Percentiles rank a stretch among this genome's conserved stretches.
Evolutionary conservation across 2,888 invertebrate genomes (phyloP).

Genomic region (Syrphus vitripennis): DNA sequence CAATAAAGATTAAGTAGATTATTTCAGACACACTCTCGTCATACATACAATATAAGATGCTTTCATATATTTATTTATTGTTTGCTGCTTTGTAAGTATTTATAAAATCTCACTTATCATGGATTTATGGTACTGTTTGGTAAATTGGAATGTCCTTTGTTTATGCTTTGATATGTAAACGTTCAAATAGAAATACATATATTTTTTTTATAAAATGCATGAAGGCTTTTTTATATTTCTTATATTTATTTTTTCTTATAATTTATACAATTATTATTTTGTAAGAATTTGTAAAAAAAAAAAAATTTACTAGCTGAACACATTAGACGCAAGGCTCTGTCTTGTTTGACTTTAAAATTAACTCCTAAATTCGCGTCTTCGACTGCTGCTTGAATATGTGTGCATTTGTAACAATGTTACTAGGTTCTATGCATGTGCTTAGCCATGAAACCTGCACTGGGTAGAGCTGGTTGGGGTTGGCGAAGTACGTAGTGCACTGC

Average conservation of each 20-base stretch:
- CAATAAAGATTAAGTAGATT: background rate
- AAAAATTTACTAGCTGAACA: no score
- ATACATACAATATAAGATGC: background rate
- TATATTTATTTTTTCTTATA: background rate
- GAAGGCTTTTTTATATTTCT: background rate
- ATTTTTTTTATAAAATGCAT: background rate
- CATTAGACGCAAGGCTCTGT: no score
- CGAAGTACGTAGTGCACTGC: no score
- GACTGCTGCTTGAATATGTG: no score
- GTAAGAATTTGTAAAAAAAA: no score
- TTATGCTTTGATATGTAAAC: background rate
- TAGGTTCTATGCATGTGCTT: no score
- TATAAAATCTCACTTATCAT: background rate
- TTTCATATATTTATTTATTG: conserved; percentile 26
- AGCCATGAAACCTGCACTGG: no score
- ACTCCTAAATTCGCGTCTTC: no score
- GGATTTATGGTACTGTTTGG: background rate
- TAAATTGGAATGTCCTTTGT: background rate
- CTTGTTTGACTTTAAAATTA: no score
- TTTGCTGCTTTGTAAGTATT: conserved; percentile 56
- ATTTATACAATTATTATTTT: no score
- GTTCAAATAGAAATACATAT: background rate
- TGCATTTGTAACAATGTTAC: no score
- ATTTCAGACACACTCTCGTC: conserved; percentile 10
- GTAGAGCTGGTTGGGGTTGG: no score